phyloP scores from a whole-genome alignment of 2,113 vertebrate species.

The Galemys pyrenaicus region DNA sequence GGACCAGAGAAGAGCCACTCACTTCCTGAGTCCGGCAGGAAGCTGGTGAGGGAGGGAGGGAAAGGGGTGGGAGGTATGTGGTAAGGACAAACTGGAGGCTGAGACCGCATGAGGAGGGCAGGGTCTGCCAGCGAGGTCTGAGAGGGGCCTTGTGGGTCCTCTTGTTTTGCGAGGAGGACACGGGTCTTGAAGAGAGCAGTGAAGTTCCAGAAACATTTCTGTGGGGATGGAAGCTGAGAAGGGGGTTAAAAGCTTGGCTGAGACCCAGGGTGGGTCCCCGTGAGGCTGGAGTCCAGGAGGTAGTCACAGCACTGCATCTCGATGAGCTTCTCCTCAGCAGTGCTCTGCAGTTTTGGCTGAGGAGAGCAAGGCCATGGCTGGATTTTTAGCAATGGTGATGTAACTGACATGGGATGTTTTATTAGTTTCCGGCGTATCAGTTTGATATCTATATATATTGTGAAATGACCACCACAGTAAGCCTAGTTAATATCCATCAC shows the following conservation, averaged over 20 bases:
- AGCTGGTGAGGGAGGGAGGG: no score
- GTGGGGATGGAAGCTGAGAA: background rate
- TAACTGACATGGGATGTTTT: no score
- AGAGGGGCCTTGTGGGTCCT: background rate
- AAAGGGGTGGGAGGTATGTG: rapidly evolving
- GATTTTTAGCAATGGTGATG: no score
- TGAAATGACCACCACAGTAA: no score
- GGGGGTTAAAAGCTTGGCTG: background rate
- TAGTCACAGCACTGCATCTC: background rate
- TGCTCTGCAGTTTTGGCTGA: background rate
- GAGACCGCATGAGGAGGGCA: no score
- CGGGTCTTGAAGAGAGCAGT: background rate
- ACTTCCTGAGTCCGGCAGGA: background rate
- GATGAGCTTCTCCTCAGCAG: background rate
- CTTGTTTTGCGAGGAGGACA: background rate
- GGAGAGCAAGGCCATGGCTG: background rate
- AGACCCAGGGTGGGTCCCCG: background rate
- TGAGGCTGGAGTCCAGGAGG: background rate
- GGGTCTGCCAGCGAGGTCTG: background rate
- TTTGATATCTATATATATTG: no score
- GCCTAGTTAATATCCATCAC: no score
- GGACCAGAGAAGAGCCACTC: background rate
- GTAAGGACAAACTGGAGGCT: no score
- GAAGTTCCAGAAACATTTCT: background rate
- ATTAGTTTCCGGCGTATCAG: no score